phyloP scores from a whole-genome alignment of 2,888 invertebrate genomes.

The Eumerus sabulonum region DNA sequence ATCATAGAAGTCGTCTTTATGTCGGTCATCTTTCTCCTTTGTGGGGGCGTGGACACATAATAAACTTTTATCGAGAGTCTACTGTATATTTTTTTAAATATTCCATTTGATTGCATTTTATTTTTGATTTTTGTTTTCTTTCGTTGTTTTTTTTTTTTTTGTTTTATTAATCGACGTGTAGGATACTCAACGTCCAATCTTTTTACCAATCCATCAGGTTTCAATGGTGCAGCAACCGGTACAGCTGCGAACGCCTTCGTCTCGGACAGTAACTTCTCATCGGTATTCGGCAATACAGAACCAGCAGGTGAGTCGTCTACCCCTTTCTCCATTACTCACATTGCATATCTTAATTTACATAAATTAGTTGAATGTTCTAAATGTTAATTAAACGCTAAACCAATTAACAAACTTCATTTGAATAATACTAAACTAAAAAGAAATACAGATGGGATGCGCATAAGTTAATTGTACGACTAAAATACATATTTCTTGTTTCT shows the following conservation, averaged over 20 bases:
- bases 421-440: constrained; percentile 22
- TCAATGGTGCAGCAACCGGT: constrained; percentile 77
- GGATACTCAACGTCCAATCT: constrained; percentile 60
- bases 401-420: constrained; percentile 11
- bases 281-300: constrained; percentile 90
- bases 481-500: background rate
- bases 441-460: constrained; percentile 49
- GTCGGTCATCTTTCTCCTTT: too few species aligned
- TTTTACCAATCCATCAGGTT: constrained; percentile 75
- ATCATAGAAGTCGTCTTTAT: too few species aligned
- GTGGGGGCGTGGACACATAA: too few species aligned
- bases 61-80: too few species aligned
- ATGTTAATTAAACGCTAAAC: constrained; percentile 60
- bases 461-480: constrained; percentile 6
- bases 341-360: background rate
- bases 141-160: constrained; percentile 36
- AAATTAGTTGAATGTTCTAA: constrained; percentile 63
- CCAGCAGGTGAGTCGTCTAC: constrained; percentile 82
- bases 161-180: constrained; percentile 24
- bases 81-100: too few species aligned
- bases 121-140: constrained; percentile 43
- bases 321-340: constrained; percentile 19
- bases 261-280: constrained; percentile 92
- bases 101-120: too few species aligned
- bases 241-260: constrained; percentile 84